Evolutionary conservation across 2,113 vertebrate species (phyloP).

Genomic region (Misgurnus mizolepis): DNA sequence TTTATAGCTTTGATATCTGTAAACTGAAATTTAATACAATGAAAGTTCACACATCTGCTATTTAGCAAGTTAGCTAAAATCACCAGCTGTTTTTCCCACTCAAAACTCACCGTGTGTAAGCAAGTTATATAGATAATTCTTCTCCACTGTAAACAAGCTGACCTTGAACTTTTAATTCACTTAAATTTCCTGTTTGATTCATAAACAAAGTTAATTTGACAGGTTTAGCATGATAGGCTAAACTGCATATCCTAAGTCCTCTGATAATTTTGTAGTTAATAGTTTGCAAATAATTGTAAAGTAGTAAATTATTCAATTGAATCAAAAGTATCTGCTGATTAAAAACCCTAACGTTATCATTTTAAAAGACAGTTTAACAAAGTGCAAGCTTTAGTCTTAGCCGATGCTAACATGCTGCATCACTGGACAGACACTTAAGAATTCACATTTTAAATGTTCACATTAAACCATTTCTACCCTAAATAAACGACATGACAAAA

Average conservation of each 20-base stretch:
- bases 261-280: too few species aligned
- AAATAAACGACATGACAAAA: background rate
- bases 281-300: background rate
- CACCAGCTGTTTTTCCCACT: background rate
- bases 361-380: background rate
- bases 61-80: background rate
- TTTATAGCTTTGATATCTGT: background rate
- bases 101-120: background rate
- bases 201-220: background rate
- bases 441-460: background rate
- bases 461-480: background rate
- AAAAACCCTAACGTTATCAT: background rate
- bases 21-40: background rate
- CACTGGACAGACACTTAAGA: background rate
- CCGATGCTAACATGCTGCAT: conserved; percentile 17
- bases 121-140: background rate
- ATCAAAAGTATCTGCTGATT: background rate
- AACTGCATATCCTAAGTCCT: background rate
- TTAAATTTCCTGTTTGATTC: background rate
- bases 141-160: background rate
- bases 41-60: background rate
- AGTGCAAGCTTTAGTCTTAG: background rate
- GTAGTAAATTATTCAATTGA: background rate
- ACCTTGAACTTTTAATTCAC: background rate
- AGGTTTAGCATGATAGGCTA: background rate